These are phyloP conservation scores for Candoia aspera DNA, from an alignment of 2,113 vertebrate species.

Conservation along the genomic window DNA sequence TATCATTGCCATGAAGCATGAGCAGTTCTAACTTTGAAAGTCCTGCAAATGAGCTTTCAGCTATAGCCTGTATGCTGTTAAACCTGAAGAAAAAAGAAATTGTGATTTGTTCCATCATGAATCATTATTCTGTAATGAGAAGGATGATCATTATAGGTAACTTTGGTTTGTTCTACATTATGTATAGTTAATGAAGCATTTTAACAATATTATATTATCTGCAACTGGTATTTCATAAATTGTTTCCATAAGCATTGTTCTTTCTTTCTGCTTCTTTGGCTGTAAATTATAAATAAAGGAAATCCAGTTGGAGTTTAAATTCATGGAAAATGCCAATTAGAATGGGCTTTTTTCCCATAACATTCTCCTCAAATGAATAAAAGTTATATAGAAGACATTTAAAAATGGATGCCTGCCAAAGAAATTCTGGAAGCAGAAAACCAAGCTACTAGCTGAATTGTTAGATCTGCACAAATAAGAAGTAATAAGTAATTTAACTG, in stretches of 20 bases:
- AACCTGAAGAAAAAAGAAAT: slow-evolving; percentile 74
- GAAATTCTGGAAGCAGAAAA: slow-evolving; percentile 37
- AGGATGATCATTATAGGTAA: slow-evolving; percentile 26
- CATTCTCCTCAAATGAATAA: slow-evolving; percentile 44
- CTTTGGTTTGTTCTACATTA: background rate
- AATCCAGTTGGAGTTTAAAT: slow-evolving; percentile 4
- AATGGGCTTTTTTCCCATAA: slow-evolving; percentile 30
- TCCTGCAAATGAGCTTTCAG: slow-evolving; percentile 78
- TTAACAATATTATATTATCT: slow-evolving; percentile 17
- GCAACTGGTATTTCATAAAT: slow-evolving; percentile 27
- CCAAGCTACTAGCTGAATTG: slow-evolving; percentile 27
- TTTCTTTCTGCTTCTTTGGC: slow-evolving; percentile 17
- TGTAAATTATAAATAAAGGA: slow-evolving; percentile 38
- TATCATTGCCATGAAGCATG: slow-evolving; percentile 90
- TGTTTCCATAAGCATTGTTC: slow-evolving; percentile 45
- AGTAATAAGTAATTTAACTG: slow-evolving; percentile 24
- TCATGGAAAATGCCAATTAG: slow-evolving; percentile 30
- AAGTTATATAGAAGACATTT: slow-evolving; percentile 27
- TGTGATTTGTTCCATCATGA: slow-evolving; percentile 18
- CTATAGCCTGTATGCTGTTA: slow-evolving; percentile 85
- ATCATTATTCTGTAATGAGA: background rate
- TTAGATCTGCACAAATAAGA: slow-evolving; percentile 35
- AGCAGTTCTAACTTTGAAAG: slow-evolving; percentile 86
- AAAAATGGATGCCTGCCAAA: slow-evolving; percentile 44
- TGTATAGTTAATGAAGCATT: slow-evolving; percentile 30